phyloP scores from a whole-genome alignment of 2,888 invertebrate genomes.

The Latheticus oryzae region DNA sequence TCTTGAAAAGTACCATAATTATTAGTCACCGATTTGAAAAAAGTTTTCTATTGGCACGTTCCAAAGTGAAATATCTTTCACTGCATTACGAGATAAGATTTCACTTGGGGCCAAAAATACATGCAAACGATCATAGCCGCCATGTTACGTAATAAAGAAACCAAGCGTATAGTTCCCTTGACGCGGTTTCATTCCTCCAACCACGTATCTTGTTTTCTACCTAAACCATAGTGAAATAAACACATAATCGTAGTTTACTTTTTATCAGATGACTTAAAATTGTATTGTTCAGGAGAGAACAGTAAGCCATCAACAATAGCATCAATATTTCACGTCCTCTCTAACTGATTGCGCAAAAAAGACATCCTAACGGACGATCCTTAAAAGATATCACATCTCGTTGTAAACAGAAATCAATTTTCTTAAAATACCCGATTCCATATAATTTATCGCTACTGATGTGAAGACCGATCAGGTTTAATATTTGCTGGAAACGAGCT shows the following conservation, averaged over 20 bases:
- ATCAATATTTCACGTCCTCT: not conserved
- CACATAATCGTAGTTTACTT: conserved; percentile 39
- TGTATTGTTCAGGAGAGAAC: conserved; percentile 13
- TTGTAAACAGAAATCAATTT: conserved; percentile 25
- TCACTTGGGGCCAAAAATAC: conserved; percentile 52
- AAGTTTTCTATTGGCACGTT: conserved; percentile 15
- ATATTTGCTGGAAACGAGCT: conserved; percentile 26
- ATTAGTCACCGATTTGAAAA: conserved; percentile 23
- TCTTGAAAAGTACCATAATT: no score
- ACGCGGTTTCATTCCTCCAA: conserved; percentile 42
- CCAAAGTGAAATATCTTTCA: conserved; percentile 38
- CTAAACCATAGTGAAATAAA: conserved; percentile 48
- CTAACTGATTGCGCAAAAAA: conserved; percentile 12
- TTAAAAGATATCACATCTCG: conserved; percentile 4
- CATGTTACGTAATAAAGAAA: conserved; percentile 53
- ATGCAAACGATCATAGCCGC: conserved; percentile 53
- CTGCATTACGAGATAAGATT: conserved; percentile 48
- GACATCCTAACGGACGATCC: not conserved
- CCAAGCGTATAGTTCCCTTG: conserved; percentile 51
- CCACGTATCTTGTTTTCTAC: conserved; percentile 42
- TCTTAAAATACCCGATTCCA: conserved; percentile 21
- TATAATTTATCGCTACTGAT: conserved; percentile 26
- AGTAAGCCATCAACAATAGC: conserved; percentile 4
- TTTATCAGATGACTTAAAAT: conserved; percentile 23
- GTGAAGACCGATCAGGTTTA: conserved; percentile 26